Conservation (phyloP, 2,113 vertebrate genomes). For the Lutjanus erythropterus region DNA sequence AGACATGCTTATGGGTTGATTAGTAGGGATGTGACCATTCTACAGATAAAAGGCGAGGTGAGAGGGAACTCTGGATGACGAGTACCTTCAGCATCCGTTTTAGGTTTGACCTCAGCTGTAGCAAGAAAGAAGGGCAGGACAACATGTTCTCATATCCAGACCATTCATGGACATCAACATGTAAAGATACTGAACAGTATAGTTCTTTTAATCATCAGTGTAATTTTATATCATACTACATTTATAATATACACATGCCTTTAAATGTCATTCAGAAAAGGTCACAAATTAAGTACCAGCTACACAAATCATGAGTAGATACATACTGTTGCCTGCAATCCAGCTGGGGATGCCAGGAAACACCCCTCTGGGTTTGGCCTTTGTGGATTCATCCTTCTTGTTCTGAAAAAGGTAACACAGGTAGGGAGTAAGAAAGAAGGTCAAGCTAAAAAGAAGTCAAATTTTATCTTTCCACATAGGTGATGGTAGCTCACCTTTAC, state of each 20-base stretch:
- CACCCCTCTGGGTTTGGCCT: conserved; percentile 78
- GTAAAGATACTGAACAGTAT: background rate
- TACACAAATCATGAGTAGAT: background rate
- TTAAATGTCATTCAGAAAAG: background rate
- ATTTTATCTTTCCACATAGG: background rate
- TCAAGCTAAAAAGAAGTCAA: background rate
- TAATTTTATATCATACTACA: background rate
- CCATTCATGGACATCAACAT: conserved; percentile 20
- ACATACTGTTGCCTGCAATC: conserved; percentile 83
- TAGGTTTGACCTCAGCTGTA: conserved; percentile 88
- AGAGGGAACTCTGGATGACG: conserved; percentile 51
- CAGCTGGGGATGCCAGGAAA: conserved; percentile 86
- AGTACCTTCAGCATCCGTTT: conserved; percentile 89
- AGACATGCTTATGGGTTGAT: conserved; percentile 82
- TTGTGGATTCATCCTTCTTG: conserved; percentile 86
- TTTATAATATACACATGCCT: background rate
- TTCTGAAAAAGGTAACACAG: conserved; percentile 69
- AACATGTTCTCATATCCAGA: conserved; percentile 72
- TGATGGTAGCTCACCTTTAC: conserved; percentile 76
- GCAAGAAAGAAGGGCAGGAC: conserved; percentile 82
- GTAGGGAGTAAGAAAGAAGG: background rate
- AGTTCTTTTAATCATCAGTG: background rate
- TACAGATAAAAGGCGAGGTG: conserved; percentile 53
- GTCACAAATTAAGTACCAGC: background rate
- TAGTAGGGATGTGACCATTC: conserved; percentile 73